Percentiles rank a stretch among this genome's conserved stretches.
Evolutionary conservation across 2,797 vertebrate genomes (phyloP).

Genomic region (Anolis apletophallus): DNA sequence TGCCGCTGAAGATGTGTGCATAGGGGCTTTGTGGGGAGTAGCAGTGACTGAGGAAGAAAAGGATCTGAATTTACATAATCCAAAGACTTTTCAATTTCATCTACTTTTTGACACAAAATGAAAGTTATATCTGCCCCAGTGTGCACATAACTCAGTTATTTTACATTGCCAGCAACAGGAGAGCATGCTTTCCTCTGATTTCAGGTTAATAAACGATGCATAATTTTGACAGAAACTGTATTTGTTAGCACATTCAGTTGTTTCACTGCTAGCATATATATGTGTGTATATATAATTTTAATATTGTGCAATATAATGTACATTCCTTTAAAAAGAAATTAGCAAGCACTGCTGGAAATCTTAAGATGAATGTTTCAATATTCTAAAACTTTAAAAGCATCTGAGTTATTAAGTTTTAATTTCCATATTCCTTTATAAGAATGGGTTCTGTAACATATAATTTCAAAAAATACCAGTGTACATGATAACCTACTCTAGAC

Average conservation of each 20-base stretch:
- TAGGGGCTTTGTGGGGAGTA: neutral
- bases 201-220: neutral
- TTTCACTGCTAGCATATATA: conserved; percentile 36
- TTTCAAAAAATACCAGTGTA: conserved; percentile 41
- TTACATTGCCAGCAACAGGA: neutral
- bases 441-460: conserved; percentile 32
- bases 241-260: conserved; percentile 43
- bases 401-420: conserved; percentile 34
- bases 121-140: too few relatives aligned
- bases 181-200: neutral
- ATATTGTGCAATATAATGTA: conserved; percentile 26
- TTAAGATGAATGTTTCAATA: conserved; percentile 53
- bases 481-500: conserved; percentile 26
- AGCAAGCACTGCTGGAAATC: conserved; percentile 18
- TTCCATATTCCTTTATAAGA: conserved; percentile 39
- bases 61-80: neutral
- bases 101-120: too few relatives aligned
- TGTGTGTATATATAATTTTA: conserved; percentile 35
- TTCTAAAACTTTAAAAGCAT: conserved; percentile 50
- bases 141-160: neutral
- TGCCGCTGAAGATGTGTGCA: neutral
- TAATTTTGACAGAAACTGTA: conserved; percentile 9
- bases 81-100: neutral
- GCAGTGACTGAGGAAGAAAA: neutral
- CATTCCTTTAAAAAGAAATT: conserved; percentile 55